A percentile compares a stretch with the other conserved stretches of the same genome.
Evolutionary conservation across 2,113 vertebrate species (phyloP).

Genomic region (Gallinago media): DNA sequence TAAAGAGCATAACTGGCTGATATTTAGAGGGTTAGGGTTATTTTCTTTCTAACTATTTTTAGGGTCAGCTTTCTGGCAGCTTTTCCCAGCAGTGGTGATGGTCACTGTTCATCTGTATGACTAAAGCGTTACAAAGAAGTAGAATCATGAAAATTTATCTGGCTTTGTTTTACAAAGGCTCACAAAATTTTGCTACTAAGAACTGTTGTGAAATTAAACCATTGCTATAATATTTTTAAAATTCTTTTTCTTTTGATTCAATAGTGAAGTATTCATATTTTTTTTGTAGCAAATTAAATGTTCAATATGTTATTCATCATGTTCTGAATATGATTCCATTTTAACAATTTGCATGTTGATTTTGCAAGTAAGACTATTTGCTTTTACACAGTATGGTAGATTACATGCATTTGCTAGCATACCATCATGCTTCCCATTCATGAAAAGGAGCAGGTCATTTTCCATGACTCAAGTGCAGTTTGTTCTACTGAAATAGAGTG

Average conservation of each 20-base stretch:
- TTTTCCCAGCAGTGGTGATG: background rate
- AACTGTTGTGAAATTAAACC: background rate
- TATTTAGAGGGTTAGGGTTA: constrained; percentile 17
- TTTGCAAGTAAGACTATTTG: background rate
- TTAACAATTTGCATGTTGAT: background rate
- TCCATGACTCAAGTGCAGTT: background rate
- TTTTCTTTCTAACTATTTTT: constrained; percentile 63
- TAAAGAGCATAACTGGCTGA: background rate
- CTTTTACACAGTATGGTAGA: background rate
- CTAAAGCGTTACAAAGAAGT: background rate
- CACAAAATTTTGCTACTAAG: background rate
- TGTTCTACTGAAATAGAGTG: background rate
- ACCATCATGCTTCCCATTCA: background rate
- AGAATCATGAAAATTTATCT: background rate
- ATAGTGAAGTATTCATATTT: background rate
- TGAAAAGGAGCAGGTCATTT: background rate
- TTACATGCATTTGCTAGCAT: background rate
- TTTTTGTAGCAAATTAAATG: background rate
- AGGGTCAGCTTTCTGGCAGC: constrained; percentile 34
- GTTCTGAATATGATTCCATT: background rate
- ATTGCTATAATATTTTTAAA: background rate
- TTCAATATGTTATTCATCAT: background rate
- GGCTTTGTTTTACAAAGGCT: background rate
- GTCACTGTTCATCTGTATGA: background rate
- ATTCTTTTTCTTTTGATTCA: background rate